Base-by-base conservation (phyloP, 2,888 invertebrate genomes). In the Ectemnius cavifrons region DNA sequence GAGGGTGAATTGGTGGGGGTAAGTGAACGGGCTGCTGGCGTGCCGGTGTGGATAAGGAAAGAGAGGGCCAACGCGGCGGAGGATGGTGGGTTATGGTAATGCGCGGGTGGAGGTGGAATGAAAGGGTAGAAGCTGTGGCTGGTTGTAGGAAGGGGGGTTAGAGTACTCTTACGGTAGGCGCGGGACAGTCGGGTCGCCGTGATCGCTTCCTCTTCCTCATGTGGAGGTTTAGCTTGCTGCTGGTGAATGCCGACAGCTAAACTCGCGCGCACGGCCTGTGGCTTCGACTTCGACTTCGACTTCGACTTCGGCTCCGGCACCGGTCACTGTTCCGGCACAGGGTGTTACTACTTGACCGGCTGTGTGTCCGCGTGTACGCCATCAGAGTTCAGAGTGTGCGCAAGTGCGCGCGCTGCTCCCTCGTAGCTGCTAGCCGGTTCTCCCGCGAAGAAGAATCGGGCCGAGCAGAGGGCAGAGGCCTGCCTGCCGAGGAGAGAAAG, bases 111-210 rank as follows among this genome's bases (percentile, higher is more conserved):
- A 64, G 77, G 63, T 58, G 65, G 71, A 68, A 62, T 64, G 63
- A 74, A 81, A 78, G 80, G 83, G 83, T 82, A 76, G 37, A 37
- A 37, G 37, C 37, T 37, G 28, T 11, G 47, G n/a, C 23, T 57
- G 57, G 14, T 45, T 11, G 6, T 6, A 23, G 61, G 20, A 16
- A 28, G 28, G 14, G 62, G 66, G 62, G 67, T 72, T 73, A 63
- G 71, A 72, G 72, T 66, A 68, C 47, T 77, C 71, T 65, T 52
- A 86, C 87, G 86, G 88, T 88, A 85, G 84, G 85, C 86, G 86
- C 87, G 85, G 85, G 82, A 84, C 84, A 84, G 85, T 85, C 86
- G 86, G 83, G 84, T 86, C 57, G 58, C n/a, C 52, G 52, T 8
- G 52, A 14, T 52, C 52, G 16, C 52, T 52, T 52, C 52, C 52